Evolutionary conservation across 1,140 invertebrate genomes (phyloP), one percentile per base, ranked within the genome.

Genomic region (Drosophila gunungcola): DNA sequence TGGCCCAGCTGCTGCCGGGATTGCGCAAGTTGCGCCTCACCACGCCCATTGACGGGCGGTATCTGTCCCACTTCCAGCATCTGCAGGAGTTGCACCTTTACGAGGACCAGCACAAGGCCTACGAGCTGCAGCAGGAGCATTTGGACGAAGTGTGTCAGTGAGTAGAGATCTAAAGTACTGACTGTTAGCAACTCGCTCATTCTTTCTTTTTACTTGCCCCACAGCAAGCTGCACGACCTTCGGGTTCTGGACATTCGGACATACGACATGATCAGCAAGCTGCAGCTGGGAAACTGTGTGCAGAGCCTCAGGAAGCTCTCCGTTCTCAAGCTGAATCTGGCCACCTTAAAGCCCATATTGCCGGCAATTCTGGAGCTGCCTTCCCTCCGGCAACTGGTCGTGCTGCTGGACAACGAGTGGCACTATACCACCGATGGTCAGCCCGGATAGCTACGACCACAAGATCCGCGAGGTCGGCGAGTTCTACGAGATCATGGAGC

Each of bases 401-500:
- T 91, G 2, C 54, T 91, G 21, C 61, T 91, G 16, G 89, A 91
- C 52, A 79, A 73, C 3, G 90, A 89, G 29, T 90, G 85, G 69
- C 67, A 74, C 43, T n/a, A 77, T 86, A 10, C 65, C 78, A 4
- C 41, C 58, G 3, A 34, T 70, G 27, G 63, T 70, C 3, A 86
- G 73, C 42, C 76, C 81, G 12, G 89, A 91, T 48, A 80, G 42
- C 5, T 83, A 73, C 27, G 90, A 91, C 54, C 80, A 89, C 41
- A 91, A 86, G 49, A 89, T 89, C 2, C 75, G 85, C 1, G 81
- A 91, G 38, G 85, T 89, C 1, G n/a, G 46, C 4, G 90, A 91
- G 63, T 91, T 91, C 25, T 91, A 80, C 67, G 67, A 89, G 9
- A 91, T 91, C 43, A 80, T 91, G 73, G 68, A 80, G 7, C 53